Evolutionary conservation across 1,140 invertebrate genomes (phyloP).

Genomic region (Watersipora subatra): DNA sequence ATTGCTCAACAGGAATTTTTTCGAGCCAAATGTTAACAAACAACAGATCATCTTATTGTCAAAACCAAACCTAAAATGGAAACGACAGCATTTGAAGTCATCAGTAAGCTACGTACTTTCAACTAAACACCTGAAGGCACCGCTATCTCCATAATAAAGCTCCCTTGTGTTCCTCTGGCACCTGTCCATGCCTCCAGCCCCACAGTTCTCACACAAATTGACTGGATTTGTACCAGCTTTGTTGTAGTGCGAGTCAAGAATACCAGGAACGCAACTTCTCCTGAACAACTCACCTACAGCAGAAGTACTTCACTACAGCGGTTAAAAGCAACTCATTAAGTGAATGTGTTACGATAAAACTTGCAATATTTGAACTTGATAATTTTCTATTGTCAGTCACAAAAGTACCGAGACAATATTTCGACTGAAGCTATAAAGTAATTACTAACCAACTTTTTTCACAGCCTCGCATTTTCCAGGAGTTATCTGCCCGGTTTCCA

Average conservation of each 20-base stretch:
- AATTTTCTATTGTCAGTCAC: neutral
- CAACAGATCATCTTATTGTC: too few species aligned
- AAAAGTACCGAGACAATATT: neutral
- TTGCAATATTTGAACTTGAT: neutral
- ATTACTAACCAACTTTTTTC: conserved; percentile 54
- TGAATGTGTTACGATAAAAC: neutral
- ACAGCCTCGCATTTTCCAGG: conserved; percentile 79
- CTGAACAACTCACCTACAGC: conserved; percentile 62
- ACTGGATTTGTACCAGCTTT: conserved; percentile 60
- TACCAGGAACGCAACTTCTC: conserved; percentile 77
- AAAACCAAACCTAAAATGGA: neutral
- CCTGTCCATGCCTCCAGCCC: conserved; percentile 65
- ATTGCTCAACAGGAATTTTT: neutral
- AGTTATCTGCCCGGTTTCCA: conserved; percentile 83
- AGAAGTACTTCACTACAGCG: too few species aligned
- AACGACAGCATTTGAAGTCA: conserved; percentile 46
- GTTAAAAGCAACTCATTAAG: neutral
- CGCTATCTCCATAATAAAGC: conserved; percentile 74
- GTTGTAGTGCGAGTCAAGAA: conserved; percentile 65
- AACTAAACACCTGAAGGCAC: conserved; percentile 79
- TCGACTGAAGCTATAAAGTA: neutral
- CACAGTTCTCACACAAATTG: conserved; percentile 83
- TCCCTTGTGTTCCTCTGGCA: conserved; percentile 72
- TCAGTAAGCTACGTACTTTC: conserved; percentile 48
- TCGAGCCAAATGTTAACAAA: too few species aligned